These are phyloP conservation scores for Mastomys coucha DNA, from an alignment of 2,113 vertebrate genomes.

Conservation along the genomic window DNA sequence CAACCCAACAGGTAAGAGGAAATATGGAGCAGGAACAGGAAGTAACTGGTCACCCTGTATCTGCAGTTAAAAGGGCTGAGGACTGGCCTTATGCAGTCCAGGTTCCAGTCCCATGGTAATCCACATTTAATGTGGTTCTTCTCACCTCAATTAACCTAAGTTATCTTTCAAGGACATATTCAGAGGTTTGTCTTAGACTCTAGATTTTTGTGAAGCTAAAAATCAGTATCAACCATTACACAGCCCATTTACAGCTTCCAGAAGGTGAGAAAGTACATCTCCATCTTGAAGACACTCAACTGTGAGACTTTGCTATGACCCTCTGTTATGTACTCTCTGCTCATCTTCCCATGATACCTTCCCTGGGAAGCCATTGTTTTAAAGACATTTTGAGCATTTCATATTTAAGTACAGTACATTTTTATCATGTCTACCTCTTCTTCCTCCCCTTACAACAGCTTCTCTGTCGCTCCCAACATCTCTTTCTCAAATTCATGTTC, in stretches of 20 bases:
- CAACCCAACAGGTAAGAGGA: too few relatives aligned
- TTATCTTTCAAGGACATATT: too few relatives aligned
- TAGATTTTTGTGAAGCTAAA: too few relatives aligned
- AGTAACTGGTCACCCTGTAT: background rate
- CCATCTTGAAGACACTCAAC: background rate
- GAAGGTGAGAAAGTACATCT: background rate
- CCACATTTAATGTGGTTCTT: too few relatives aligned
- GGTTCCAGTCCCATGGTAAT: too few relatives aligned
- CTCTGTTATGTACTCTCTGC: too few relatives aligned
- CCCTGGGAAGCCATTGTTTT: background rate
- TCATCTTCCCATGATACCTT: background rate
- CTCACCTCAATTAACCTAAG: too few relatives aligned
- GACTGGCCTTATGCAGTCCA: too few relatives aligned
- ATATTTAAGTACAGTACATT: background rate
- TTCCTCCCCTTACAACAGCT: background rate
- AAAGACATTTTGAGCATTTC: background rate
- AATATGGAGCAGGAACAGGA: background rate
- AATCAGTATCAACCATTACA: background rate
- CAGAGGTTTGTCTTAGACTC: too few relatives aligned
- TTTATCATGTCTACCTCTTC: background rate
- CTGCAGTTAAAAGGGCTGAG: too few relatives aligned
- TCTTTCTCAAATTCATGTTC: background rate
- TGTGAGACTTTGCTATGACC: background rate
- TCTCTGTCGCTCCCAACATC: background rate
- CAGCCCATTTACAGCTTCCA: background rate